Percentiles rank a stretch among this genome's conserved stretches.
These are phyloP conservation scores for Rhogogaster chlorosoma DNA, from an alignment of 2,888 invertebrate species.

Conservation along the genomic window DNA sequence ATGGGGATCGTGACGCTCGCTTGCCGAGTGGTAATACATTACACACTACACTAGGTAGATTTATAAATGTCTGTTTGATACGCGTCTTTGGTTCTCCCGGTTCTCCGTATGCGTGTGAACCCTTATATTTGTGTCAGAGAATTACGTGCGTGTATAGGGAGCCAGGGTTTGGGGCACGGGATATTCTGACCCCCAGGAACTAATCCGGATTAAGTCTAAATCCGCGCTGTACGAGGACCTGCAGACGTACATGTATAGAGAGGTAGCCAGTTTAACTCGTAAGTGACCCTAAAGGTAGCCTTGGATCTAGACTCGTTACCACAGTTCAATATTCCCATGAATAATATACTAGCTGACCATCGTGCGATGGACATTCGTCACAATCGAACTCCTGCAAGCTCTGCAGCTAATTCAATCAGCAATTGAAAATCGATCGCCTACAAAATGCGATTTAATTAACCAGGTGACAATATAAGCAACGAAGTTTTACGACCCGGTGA, in stretches of 20 bases:
- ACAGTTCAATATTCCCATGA: conserved; percentile 62
- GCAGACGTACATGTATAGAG: conserved; percentile 65
- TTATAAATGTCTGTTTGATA: conserved; percentile 35
- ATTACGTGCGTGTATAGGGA: conserved; percentile 2
- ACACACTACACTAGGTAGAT: conserved; percentile 43
- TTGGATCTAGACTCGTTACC: conserved; percentile 63
- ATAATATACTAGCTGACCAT: neutral
- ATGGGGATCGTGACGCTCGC: conserved; percentile 42
- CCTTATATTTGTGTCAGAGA: neutral
- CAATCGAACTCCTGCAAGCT: neutral
- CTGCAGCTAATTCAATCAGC: neutral
- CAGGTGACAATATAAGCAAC: neutral
- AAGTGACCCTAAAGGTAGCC: conserved; percentile 22
- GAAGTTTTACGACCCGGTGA: neutral
- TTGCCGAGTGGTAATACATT: conserved; percentile 41
- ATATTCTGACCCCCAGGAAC: conserved; percentile 76
- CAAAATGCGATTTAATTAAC: neutral
- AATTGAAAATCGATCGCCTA: neutral
- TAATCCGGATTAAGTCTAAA: conserved; percentile 77
- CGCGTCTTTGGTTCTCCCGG: neutral
- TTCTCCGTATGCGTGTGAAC: neutral
- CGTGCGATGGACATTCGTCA: neutral
- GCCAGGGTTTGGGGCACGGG: conserved; percentile 57
- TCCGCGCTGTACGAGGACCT: conserved; percentile 73
- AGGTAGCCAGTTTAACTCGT: conserved; percentile 17